Conservation (phyloP, 1,140 invertebrate genomes). For the Macrostomum lignano region DNA sequence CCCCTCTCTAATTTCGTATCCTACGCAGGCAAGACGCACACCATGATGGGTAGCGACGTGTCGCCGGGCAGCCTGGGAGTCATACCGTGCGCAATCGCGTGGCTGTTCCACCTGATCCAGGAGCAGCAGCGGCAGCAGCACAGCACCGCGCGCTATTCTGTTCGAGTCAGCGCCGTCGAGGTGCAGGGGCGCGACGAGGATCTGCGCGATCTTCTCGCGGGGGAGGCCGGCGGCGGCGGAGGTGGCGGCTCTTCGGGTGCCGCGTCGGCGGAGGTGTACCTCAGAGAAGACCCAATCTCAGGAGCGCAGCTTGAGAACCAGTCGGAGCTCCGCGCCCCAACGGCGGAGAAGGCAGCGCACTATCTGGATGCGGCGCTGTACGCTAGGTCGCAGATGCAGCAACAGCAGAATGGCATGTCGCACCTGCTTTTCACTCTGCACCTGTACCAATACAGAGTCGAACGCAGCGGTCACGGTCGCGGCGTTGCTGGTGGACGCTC, state of each 20-base stretch:
- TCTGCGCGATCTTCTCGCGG: slow-evolving; percentile 43
- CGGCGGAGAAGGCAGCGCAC: slow-evolving; percentile 61
- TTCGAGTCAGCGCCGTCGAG: slow-evolving; percentile 65
- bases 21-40: too few species aligned
- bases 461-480: slow-evolving; percentile 35
- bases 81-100: slow-evolving; percentile 64
- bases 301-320: slow-evolving; percentile 52
- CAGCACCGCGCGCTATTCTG: slow-evolving; percentile 39
- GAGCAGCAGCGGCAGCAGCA: slow-evolving; percentile 57
- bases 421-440: slow-evolving; percentile 74
- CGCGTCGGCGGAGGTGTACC: slow-evolving; percentile 51
- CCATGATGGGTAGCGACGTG: slow-evolving; percentile 55
- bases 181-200: slow-evolving; percentile 45
- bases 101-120: slow-evolving; percentile 66
- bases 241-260: too few species aligned
- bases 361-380: slow-evolving; percentile 63
- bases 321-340: slow-evolving; percentile 61
- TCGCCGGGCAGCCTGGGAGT: slow-evolving; percentile 45
- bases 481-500: slow-evolving; percentile 66
- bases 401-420: slow-evolving; percentile 36
- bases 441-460: slow-evolving; percentile 69
- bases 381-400: slow-evolving; percentile 29
- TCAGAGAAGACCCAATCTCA: slow-evolving; percentile 55
- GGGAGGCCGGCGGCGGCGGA: too few species aligned
- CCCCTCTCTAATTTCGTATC: too few species aligned